Evolutionary conservation across 2,113 vertebrate species (phyloP), one percentile per base, ranked within the genome.

Genomic region (Silurus meridionalis): DNA sequence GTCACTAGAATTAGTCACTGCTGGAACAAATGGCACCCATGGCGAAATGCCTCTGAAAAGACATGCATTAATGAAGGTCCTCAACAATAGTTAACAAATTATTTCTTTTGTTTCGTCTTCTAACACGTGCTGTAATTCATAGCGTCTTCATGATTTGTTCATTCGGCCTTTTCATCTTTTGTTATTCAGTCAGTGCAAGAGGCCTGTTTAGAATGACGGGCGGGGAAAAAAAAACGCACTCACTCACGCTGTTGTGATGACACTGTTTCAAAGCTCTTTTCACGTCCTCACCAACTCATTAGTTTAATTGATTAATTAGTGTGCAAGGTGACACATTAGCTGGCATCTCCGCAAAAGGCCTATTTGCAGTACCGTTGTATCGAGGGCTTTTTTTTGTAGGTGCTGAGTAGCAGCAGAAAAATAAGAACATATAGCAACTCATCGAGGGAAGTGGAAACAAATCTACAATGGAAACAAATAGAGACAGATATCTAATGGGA

Each of bases 221-320:
- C 50, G 69, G 72, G 87, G 25, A 81, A 85, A 78, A 86, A 28
- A 57, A 8, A 25, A 55, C 50, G 80, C 78, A 28, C 75, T 58
- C 86, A 80, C 87, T 90, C 85, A 83, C 87, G 90, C 85, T 87
- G 37, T 75, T 28, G 83, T 75, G 52, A 89, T 88, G 88, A 77
- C 61, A 57, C 82, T 87, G 88, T 58, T 60, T 88, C 83, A 87
- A 90, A 89, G 88, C 46, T 72, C 84, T 82, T 10, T 84, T 28
- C 6, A 5, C 89, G 92, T 67, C 64, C 13, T 23, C 69, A 90
- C 91, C 90, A 92, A 89, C 87, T 92, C 87, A 90, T 93, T 93
- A 89, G 89, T 92, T 92, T 88, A 92, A 92, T 90, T 90, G 89
- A 91, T 88, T 90, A 91, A 90, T 92, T 92, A 90, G 87, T 63